Conservation (phyloP, 2,113 vertebrate genomes). For the Cinclus cinclus region DNA sequence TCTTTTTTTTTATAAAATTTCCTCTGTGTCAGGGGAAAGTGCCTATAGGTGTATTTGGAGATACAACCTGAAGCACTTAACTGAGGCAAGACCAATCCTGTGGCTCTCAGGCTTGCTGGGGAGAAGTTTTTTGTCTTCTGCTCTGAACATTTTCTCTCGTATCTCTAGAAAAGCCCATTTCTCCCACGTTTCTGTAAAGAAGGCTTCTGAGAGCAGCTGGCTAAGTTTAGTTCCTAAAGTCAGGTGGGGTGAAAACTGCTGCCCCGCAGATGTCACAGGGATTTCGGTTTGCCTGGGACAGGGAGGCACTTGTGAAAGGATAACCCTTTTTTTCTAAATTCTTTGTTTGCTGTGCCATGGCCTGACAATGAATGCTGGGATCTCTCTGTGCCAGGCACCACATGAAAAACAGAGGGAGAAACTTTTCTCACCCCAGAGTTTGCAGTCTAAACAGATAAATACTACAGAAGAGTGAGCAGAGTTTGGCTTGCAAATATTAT, state of each 20-base stretch:
- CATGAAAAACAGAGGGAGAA: slow-evolving; percentile 17
- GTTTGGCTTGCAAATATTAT: slow-evolving; percentile 54
- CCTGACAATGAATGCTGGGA: neutral
- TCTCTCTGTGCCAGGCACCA: slow-evolving; percentile 33
- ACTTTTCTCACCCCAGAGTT: slow-evolving; percentile 52
- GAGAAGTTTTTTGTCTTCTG: neutral
- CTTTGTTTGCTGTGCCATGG: slow-evolving; percentile 32
- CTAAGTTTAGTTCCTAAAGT: neutral
- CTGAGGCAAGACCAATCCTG: neutral
- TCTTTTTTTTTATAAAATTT: neutral
- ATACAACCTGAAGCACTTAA: neutral
- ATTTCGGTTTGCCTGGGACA: neutral
- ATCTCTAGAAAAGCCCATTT: neutral
- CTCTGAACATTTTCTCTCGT: neutral
- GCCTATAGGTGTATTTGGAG: neutral
- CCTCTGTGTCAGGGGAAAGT: neutral
- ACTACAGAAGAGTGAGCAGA: slow-evolving; percentile 19
- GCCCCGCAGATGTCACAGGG: neutral
- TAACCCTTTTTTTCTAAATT: neutral
- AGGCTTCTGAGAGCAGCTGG: neutral
- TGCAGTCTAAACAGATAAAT: slow-evolving; percentile 9
- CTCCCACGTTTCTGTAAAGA: neutral
- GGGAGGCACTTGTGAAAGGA: neutral
- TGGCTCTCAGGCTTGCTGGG: neutral
- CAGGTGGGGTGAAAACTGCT: neutral